Percentiles rank a stretch among this genome's conserved stretches.
Conservation (phyloP, 1,140 invertebrate species). For the Neotoxoptera formosana region DNA sequence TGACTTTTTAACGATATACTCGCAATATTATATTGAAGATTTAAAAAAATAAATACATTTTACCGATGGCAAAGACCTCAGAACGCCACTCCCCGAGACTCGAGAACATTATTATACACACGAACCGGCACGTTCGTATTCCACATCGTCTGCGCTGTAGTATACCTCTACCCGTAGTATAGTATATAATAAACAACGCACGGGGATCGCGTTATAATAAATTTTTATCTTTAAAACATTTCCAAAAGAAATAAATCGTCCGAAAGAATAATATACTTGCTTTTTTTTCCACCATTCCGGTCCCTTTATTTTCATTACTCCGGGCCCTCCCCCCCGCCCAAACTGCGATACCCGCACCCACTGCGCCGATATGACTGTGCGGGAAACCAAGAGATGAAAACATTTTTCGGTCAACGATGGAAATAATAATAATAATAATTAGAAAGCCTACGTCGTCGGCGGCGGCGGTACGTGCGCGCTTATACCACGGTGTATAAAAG, state of each 20-base stretch:
- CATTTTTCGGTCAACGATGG: constrained; percentile 3
- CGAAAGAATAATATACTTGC: not conserved
- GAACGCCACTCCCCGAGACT: not conserved
- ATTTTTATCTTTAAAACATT: constrained; percentile 29
- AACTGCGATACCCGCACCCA: not conserved
- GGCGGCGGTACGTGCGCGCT: not conserved
- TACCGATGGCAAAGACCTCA: not conserved
- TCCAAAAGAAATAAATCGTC: constrained; percentile 11
- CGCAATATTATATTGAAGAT: no score
- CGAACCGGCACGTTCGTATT: not conserved
- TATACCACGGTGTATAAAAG: not conserved
- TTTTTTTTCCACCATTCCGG: not conserved
- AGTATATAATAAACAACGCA: no score
- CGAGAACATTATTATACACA: not conserved
- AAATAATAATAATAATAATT: constrained; percentile 34
- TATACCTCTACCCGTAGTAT: no score
- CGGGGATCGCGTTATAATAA: not conserved
- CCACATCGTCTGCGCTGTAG: no score
- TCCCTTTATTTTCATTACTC: constrained; percentile 35
- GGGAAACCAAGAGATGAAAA: not conserved
- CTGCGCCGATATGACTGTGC: no score
- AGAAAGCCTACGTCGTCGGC: not conserved
- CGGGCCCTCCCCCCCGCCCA: not conserved
- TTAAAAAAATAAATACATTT: not conserved
- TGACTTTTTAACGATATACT: not conserved